Evolutionary conservation across 2,888 invertebrate genomes (phyloP).

Genomic region (Drosophila tripunctata): DNA sequence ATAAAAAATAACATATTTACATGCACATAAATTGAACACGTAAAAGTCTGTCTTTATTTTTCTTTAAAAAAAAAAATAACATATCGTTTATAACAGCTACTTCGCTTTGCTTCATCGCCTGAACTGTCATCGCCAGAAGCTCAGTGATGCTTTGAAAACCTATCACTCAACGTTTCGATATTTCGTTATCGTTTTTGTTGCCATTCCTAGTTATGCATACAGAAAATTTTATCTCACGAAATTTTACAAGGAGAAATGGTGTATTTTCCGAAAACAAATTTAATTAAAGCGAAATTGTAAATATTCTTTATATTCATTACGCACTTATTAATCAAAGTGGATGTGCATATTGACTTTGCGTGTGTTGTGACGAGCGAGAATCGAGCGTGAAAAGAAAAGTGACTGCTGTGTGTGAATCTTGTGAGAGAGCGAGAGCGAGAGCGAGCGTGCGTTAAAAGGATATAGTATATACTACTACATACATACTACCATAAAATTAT

Average conservation of each 20-base stretch:
- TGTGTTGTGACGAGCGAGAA: conserved; percentile 73
- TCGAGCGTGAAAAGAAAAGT: conserved; percentile 74
- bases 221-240: conserved; percentile 27
- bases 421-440: conserved; percentile 76
- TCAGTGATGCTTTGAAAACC: background rate
- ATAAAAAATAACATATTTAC: conserved; percentile 7
- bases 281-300: conserved; percentile 70
- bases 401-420: conserved; percentile 75
- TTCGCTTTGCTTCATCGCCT: too few relatives aligned
- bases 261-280: conserved; percentile 56
- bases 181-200: background rate
- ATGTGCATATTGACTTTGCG: conserved; percentile 69
- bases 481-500: conserved; percentile 61
- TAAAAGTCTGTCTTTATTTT: too few relatives aligned
- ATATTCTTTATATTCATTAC: conserved; percentile 74
- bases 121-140: too few relatives aligned
- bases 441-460: conserved; percentile 69
- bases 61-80: too few relatives aligned
- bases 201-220: conserved; percentile 39
- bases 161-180: background rate
- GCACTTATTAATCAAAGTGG: conserved; percentile 72
- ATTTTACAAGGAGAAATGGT: conserved; percentile 56
- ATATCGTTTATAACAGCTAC: too few relatives aligned
- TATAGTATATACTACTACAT: too few relatives aligned
- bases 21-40: background rate